Conservation (phyloP, 2,113 vertebrate species). For the Uria lomvia region DNA sequence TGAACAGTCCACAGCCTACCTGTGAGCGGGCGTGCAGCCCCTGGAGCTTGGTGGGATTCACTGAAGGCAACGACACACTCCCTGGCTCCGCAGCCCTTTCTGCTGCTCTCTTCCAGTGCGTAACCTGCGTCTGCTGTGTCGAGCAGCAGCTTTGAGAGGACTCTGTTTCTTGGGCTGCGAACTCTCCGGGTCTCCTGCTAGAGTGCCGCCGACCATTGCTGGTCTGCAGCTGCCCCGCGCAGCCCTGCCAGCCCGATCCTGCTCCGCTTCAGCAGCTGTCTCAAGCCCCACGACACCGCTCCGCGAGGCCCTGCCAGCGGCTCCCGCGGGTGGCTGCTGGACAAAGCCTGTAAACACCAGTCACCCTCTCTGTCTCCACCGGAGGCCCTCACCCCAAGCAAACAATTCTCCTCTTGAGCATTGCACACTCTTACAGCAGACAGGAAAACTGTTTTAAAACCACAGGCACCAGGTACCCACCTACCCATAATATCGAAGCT, state of each 20-base stretch:
- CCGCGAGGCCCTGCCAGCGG: neutral
- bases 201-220: no score
- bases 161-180: neutral
- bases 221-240: neutral
- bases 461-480: no score
- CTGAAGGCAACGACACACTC: neutral
- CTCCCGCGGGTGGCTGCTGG: neutral
- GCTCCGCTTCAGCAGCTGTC: neutral
- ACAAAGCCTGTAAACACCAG: no score
- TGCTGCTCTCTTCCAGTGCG: neutral
- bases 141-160: neutral
- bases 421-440: neutral
- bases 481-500: neutral
- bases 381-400: neutral
- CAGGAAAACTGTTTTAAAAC: neutral
- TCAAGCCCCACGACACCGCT: neutral
- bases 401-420: neutral
- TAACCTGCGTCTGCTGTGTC: fast-evolving
- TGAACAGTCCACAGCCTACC: neutral
- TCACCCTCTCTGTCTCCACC: neutral
- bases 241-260: neutral
- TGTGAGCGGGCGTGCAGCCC: fast-evolving
- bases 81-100: neutral
- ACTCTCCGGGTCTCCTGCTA: neutral
- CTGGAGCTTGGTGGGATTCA: neutral